Evolutionary conservation across 2,888 invertebrate species (phyloP), one percentile per base, ranked within the genome.

Genomic region (Punctoribates punctum): DNA sequence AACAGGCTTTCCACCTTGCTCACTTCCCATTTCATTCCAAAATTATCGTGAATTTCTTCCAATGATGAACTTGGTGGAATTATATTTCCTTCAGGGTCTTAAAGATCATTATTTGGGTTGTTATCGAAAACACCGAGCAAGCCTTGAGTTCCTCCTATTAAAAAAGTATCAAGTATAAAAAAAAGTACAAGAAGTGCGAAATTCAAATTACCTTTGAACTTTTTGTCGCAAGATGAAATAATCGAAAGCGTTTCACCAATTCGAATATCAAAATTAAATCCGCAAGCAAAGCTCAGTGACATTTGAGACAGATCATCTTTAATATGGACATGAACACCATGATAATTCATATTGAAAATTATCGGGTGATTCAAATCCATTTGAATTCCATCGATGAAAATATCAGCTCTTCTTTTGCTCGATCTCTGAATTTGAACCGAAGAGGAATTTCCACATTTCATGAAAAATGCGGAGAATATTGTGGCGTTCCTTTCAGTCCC

Each of bases 361-460:
- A 57, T 4, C 23, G 60, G 60, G 8, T 57, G 5, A 25, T 23
- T 57, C 8, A 57, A 25, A 23, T 57, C 60, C 60, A 57, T 57
- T 25, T 6, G 8, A 23, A 57, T 25, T 4, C 60, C 60, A 25
- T 57, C 60, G 23, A 57, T 25, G 23, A 57, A 25, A 25, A 57
- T 25, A 8, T 57, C 60, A 6, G 25, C 60, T 25, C 8, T 57
- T 57, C 60, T 23, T 25, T 6, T 57, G 25, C 8, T 23, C 8
- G 25, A 23, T 25, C 25, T 57, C 8, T 57, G 23, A 57, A 57
- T 57, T 57, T 57, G 60, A 23, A 57, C 60, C 8, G 23, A 25
- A 23, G 60, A 57, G 60, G 60, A 57, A 25, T 57, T 57, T 23
- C 23, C 60, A 25, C 60, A 57, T 25, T 57, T 23, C 60, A 57